Percentiles rank a stretch among this genome's conserved stretches.
phyloP scores from a whole-genome alignment of 2,888 invertebrate species.

The Parthenolecanium corni region DNA sequence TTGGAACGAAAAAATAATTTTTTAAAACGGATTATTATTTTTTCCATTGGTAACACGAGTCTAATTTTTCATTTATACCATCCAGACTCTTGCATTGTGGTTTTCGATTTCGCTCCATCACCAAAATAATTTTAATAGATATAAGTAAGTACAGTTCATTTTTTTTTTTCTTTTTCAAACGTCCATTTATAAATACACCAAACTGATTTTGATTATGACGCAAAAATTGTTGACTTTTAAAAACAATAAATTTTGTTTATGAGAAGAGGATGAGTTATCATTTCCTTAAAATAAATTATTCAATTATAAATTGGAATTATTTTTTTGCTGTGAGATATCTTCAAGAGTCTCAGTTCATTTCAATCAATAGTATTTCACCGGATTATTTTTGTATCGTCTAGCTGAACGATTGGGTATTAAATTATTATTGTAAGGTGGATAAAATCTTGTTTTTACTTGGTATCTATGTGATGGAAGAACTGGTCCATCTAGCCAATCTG shows the following conservation, averaged over 20 bases:
- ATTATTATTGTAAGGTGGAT: constrained; percentile 15
- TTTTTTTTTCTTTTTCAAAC: too few relatives aligned
- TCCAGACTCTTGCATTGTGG: too few relatives aligned
- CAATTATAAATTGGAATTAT: background rate
- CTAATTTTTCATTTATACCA: too few relatives aligned
- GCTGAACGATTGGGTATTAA: constrained; percentile 9
- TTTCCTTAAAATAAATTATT: background rate
- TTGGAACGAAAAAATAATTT: too few relatives aligned
- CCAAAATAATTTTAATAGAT: too few relatives aligned
- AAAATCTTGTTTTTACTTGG: constrained; percentile 14
- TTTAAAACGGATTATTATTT: too few relatives aligned
- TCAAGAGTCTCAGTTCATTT: background rate
- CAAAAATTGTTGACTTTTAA: background rate
- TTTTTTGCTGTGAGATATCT: background rate
- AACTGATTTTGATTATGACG: background rate
- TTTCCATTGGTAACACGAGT: too few relatives aligned
- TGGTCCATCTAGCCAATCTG: constrained; percentile 23
- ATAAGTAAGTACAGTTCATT: too few relatives aligned
- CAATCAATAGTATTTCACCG: background rate
- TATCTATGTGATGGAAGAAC: constrained; percentile 4
- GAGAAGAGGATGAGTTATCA: background rate
- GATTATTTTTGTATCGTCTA: constrained; percentile 6
- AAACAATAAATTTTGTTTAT: background rate
- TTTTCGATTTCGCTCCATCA: too few relatives aligned
- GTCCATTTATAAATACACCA: too few relatives aligned